Evolutionary conservation across 2,888 invertebrate genomes (phyloP).

Genomic region (Sinopyrophorus schimmeli): DNA sequence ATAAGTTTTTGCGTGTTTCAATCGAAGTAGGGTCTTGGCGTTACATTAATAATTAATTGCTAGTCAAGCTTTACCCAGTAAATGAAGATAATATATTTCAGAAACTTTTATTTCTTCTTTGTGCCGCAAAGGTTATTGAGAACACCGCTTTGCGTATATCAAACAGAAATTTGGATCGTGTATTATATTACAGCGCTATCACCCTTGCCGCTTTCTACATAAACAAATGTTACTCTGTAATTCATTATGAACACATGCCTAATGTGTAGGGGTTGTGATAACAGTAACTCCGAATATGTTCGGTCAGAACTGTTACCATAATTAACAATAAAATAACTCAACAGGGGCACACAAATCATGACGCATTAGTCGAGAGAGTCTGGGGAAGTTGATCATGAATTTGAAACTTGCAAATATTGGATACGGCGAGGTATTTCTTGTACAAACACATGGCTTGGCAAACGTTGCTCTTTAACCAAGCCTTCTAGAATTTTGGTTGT

Average conservation of each 20-base stretch:
- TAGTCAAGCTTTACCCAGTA: conserved; percentile 3
- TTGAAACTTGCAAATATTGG: conserved; percentile 32
- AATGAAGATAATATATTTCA: no score
- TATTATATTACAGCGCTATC: neutral
- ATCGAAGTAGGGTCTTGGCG: conserved; percentile 7
- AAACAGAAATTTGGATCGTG: no score
- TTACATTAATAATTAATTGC: conserved; percentile 11
- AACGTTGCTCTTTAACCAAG: conserved; percentile 16
- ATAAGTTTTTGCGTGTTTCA: conserved; percentile 10
- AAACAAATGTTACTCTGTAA: conserved; percentile 12
- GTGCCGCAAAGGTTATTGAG: no score
- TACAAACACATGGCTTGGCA: conserved; percentile 15
- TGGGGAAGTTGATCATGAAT: conserved; percentile 32
- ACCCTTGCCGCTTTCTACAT: neutral
- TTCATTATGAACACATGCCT: conserved; percentile 12
- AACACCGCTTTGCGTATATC: no score
- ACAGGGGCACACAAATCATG: conserved; percentile 25
- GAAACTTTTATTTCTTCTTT: no score
- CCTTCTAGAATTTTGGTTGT: conserved; percentile 1
- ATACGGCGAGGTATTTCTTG: conserved; percentile 22
- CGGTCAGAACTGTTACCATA: conserved; percentile 17
- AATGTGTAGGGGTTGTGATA: conserved; percentile 14
- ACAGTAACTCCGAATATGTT: conserved; percentile 19
- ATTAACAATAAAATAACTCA: conserved; percentile 27
- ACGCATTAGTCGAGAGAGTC: conserved; percentile 21